Percentiles rank a stretch among this genome's conserved stretches.
These are phyloP conservation scores for Tarsius wallacei DNA, from an alignment of 2,797 vertebrate species.

Conservation along the genomic window DNA sequence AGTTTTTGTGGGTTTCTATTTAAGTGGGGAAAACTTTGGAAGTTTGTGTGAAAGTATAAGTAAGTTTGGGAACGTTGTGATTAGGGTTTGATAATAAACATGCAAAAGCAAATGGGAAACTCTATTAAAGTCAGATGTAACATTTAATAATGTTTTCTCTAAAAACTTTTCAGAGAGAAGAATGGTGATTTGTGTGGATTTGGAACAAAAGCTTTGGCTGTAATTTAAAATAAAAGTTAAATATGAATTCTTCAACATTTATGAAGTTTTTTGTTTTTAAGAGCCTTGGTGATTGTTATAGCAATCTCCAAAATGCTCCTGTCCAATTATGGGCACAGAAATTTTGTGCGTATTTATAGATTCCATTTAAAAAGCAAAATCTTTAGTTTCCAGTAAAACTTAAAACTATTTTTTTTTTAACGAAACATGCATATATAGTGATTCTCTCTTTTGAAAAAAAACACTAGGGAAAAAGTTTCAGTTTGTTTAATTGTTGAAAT, in stretches of 20 bases:
- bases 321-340: constrained; percentile 8
- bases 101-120: constrained; percentile 83
- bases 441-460: constrained; percentile 33
- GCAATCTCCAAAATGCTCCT: neutral
- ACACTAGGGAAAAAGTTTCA: neutral
- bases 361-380: constrained; percentile 49
- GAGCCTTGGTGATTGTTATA: neutral
- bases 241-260: constrained; percentile 2
- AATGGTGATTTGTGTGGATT: constrained; percentile 61
- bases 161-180: constrained; percentile 61
- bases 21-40: constrained; percentile 88
- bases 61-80: constrained; percentile 87
- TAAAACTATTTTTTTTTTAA: neutral
- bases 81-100: constrained; percentile 89
- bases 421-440: neutral
- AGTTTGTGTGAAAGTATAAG: constrained; percentile 89
- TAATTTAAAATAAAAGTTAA: constrained; percentile 66
- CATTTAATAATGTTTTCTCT: constrained; percentile 76
- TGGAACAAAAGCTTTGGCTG: constrained; percentile 68
- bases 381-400: constrained; percentile 56
- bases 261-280: neutral
- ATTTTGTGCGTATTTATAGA: constrained; percentile 19
- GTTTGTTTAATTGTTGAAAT: constrained; percentile 56
- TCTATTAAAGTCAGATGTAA: constrained; percentile 88
- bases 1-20: constrained; percentile 88